phyloP scores from a whole-genome alignment of 2,888 invertebrate genomes.

The Caenorhabditis sinica region DNA sequence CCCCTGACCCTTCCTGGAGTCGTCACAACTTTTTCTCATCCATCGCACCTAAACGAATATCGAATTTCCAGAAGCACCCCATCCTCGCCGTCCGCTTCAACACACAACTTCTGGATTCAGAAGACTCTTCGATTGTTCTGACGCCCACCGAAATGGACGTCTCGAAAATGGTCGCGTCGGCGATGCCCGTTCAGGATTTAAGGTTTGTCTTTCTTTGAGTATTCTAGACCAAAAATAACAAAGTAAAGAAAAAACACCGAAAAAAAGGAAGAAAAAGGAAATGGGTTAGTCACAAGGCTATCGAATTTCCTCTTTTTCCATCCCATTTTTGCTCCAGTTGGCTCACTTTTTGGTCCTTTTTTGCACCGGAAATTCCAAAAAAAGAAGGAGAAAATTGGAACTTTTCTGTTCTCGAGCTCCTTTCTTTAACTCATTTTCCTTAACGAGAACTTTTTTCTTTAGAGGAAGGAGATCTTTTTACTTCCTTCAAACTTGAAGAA shows the following conservation, averaged over 20 bases:
- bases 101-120: conserved; percentile 60
- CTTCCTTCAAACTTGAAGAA: no score
- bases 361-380: not conserved
- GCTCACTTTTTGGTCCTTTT: not conserved
- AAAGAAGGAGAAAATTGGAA: conserved; percentile 15
- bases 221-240: no score
- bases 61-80: conserved; percentile 47
- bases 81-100: conserved; percentile 60
- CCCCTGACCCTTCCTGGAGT: no score
- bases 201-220: no score
- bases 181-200: conserved; percentile 64
- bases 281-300: conserved; percentile 14
- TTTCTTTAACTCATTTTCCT: not conserved
- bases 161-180: conserved; percentile 49
- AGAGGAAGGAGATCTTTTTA: no score
- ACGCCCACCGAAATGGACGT: conserved; percentile 64
- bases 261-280: conserved; percentile 1
- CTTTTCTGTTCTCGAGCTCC: not conserved
- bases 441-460: not conserved
- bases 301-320: conserved; percentile 20
- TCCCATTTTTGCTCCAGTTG: not conserved
- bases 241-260: conserved; percentile 8
- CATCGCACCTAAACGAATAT: not conserved
- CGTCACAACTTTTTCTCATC: conserved; percentile 2
- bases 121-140: conserved; percentile 54